Conservation (phyloP, 2,113 vertebrate genomes). For the human region GRCh38 chr20:4280501-4281000, state of each 20-base stretch:
- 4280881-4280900: neutral
- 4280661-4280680: slow-evolving; percentile 58
- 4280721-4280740: neutral
- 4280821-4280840: no score
- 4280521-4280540: slow-evolving; percentile 76
- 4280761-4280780: neutral
- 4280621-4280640: neutral
- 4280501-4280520: slow-evolving; percentile 69
- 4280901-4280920: neutral
- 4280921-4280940: neutral
- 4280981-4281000: neutral
- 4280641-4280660: neutral
- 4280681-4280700: neutral
- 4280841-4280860: neutral
- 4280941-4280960: neutral
- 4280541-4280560: slow-evolving; percentile 54
- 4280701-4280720: neutral
- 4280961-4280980: neutral
- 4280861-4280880: neutral
- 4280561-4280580: slow-evolving; percentile 52
- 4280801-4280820: neutral
- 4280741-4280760: neutral
- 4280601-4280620: neutral
- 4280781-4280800: neutral
- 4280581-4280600: slow-evolving; percentile 61